Conservation (phyloP, 2,797 vertebrate genomes). For the Gymnoscopelus microlampas region DNA sequence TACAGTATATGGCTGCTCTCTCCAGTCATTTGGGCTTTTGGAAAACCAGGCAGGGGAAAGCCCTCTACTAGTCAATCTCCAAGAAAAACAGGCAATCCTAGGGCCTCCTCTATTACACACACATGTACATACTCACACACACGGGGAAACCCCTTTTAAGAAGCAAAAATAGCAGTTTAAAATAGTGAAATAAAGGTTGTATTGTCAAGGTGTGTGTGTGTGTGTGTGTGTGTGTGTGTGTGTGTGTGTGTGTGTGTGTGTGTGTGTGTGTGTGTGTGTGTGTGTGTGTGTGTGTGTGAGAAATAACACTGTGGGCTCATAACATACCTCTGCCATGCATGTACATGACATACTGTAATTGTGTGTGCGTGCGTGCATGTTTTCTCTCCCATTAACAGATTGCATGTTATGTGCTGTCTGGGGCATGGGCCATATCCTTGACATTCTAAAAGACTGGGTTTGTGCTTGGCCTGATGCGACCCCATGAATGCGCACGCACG, state of each 20-base stretch:
- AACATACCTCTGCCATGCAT: constrained; percentile 37
- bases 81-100: constrained; percentile 61
- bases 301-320: constrained; percentile 55
- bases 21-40: constrained; percentile 51
- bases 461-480: not conserved
- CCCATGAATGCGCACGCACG: not conserved
- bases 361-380: constrained; percentile 39
- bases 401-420: constrained; percentile 7
- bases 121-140: constrained; percentile 23
- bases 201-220: constrained; percentile 66
- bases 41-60: constrained; percentile 79
- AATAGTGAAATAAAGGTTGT: constrained; percentile 58
- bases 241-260: constrained; percentile 16
- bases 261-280: constrained; percentile 22
- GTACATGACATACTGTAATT: constrained; percentile 24
- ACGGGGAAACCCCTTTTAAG: constrained; percentile 70
- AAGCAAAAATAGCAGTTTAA: constrained; percentile 61
- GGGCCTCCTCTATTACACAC: constrained; percentile 18
- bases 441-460: constrained; percentile 1
- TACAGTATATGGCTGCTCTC: constrained; percentile 28
- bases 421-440: constrained; percentile 7
- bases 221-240: constrained; percentile 24
- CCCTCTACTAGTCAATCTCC: constrained; percentile 62
- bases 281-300: constrained; percentile 50
- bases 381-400: not conserved